These are phyloP conservation scores for Sarcophilus harrisii DNA, from an alignment of 2,797 vertebrate species.

Conservation along the genomic window DNA sequence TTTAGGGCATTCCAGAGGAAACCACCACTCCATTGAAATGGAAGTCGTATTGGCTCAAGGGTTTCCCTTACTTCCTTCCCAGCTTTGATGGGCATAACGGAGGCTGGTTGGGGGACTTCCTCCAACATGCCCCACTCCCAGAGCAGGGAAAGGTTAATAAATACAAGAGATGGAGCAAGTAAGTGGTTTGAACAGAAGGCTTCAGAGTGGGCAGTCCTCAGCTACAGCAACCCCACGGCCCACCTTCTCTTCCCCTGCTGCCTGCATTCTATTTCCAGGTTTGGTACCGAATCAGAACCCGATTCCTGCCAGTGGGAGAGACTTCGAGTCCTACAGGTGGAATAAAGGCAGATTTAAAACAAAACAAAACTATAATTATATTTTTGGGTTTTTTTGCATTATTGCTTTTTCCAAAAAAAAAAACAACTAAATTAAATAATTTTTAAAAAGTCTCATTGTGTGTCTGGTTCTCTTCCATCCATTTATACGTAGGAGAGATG, in stretches of 20 bases:
- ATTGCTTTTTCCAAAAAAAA: slow-evolving; percentile 74
- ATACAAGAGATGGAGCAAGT: neutral
- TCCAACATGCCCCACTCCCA: slow-evolving; percentile 2
- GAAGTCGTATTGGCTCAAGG: neutral
- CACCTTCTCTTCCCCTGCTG: neutral
- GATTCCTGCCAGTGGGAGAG: slow-evolving; percentile 65
- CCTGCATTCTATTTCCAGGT: slow-evolving; percentile 61
- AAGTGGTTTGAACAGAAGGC: neutral
- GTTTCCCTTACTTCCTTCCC: neutral
- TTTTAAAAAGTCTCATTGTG: slow-evolving; percentile 75
- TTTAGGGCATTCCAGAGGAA: slow-evolving; percentile 69
- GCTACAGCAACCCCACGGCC: neutral
- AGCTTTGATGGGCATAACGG: neutral
- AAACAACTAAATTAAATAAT: slow-evolving; percentile 85
- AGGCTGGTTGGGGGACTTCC: slow-evolving; percentile 7
- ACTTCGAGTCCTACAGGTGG: slow-evolving; percentile 66
- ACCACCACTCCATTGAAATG: slow-evolving; percentile 37
- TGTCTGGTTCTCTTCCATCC: slow-evolving; percentile 65
- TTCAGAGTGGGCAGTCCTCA: slow-evolving; percentile 14
- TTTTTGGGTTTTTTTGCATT: slow-evolving; percentile 82
- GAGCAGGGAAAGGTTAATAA: neutral
- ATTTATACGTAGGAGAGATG: neutral
- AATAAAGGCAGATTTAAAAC: slow-evolving; percentile 70
- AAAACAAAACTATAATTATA: slow-evolving; percentile 80
- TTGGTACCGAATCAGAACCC: slow-evolving; percentile 32